Base-by-base conservation (phyloP, 2,113 vertebrate genomes). In the Todiramphus saurophagus region DNA sequence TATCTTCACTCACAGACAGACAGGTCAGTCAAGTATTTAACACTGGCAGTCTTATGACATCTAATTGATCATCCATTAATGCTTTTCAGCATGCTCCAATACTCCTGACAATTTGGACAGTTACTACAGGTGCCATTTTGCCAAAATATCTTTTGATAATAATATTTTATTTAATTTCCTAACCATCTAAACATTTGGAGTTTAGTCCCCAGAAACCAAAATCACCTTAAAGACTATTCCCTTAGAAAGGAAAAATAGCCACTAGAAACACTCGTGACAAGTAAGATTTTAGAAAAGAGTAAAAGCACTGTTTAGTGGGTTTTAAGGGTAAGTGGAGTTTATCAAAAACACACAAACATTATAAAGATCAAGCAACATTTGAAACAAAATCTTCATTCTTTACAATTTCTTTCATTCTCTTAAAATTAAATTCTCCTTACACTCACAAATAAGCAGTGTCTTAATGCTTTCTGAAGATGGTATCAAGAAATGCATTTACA, bases 11-110 rank as follows among this genome's bases (percentile, higher is more conserved):
- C 23, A 30, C 20, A 91, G 39, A 11, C 0, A 1, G 35, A 80
- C 6, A 59, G 31, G 48, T 67, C 35, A 88, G 60, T 63, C 62
- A 67, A 56, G 35, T 68, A 67, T 70, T 74, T 75, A 92, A 70
- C 35, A 73, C 17, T 13, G 10, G 23, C 31, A 81, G 44, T 72
- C 11, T 24, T 60, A 33, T 28, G 35, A 44, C 96, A 96, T 98
- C 96, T 98, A 97, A 98, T 93, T 98, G 97, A 98, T 98, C 96
- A 93, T 94, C 83, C 93, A 97, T 96, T 97, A 97, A 95, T 46
- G 51, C 89, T 96, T 97, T 98, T 98, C 97, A 98, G 98, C 95
- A 98, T 89, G 87, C 13, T 53, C 41, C 97, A 97, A 97, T 97
- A 97, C 76, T 84, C 96, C 79, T 83, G 87, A 93, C 70, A 87